Evolutionary conservation across 2,888 invertebrate species (phyloP).

Genomic region (Oligia strigilis): DNA sequence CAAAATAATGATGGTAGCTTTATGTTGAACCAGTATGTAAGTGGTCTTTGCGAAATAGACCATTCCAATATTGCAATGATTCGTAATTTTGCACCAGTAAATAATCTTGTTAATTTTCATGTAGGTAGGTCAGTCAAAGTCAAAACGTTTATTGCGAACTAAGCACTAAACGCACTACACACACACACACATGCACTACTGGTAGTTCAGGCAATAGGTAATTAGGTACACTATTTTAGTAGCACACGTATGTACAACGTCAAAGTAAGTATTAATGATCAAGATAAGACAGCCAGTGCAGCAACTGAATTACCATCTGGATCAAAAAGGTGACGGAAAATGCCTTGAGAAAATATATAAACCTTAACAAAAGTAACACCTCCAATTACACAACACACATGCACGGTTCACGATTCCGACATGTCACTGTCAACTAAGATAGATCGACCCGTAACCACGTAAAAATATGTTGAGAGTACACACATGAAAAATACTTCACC

Average conservation of each 20-base stretch:
- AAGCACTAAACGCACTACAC: no score
- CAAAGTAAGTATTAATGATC: background rate
- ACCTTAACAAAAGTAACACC: background rate
- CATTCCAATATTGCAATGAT: background rate
- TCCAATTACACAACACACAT: background rate
- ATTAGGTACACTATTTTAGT: background rate
- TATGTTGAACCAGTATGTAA: background rate
- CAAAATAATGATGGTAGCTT: background rate
- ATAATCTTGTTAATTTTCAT: constrained; percentile 14
- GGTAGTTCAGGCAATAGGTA: background rate
- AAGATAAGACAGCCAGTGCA: background rate
- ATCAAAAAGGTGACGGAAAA: constrained; percentile 9
- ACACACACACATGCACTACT: no score
- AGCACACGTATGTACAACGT: background rate
- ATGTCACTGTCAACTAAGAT: constrained; percentile 10
- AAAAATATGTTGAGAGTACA: constrained; percentile 12
- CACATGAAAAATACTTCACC: constrained; percentile 16
- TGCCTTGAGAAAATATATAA: background rate
- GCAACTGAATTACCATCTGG: background rate
- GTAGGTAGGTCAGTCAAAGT: no score
- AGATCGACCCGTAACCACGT: constrained; percentile 4
- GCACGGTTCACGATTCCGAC: constrained; percentile 9
- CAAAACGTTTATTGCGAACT: no score
- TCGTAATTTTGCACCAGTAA: background rate
- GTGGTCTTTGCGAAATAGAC: background rate